Percentiles rank a stretch among this genome's conserved stretches.
Evolutionary conservation across 1,140 invertebrate species (phyloP).

Genomic region (Drosophila kepulauana): DNA sequence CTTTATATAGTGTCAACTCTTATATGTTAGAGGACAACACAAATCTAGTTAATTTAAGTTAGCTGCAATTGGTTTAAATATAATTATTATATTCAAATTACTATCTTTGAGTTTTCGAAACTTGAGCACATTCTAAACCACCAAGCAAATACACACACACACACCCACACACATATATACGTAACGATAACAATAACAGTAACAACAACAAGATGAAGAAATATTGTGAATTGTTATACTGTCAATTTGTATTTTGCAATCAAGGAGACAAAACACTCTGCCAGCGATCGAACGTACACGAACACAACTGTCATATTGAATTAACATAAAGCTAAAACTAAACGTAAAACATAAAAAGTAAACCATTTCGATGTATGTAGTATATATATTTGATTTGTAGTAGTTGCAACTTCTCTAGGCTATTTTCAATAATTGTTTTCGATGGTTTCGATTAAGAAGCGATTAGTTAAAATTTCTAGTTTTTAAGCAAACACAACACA

Average conservation of each 20-base stretch:
- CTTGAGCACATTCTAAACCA: conserved; percentile 69
- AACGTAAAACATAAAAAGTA: conserved; percentile 36
- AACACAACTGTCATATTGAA: conserved; percentile 81
- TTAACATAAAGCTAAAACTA: conserved; percentile 46
- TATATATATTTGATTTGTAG: conserved; percentile 64
- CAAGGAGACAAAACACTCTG: conserved; percentile 49
- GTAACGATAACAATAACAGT: conserved; percentile 41
- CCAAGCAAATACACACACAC: conserved; percentile 35
- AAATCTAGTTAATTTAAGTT: conserved; percentile 74
- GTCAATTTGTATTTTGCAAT: conserved; percentile 66
- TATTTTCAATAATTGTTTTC: conserved; percentile 77
- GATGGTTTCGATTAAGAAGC: conserved; percentile 71
- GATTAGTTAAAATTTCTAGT: conserved; percentile 81
- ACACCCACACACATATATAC: conserved; percentile 33
- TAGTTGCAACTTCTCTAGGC: conserved; percentile 80
- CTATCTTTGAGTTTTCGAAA: conserved; percentile 55
- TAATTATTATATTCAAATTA: conserved; percentile 13
- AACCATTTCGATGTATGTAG: conserved; percentile 76
- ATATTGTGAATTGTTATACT: conserved; percentile 65
- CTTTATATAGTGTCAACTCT: conserved; percentile 18
- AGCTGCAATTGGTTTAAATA: conserved; percentile 69
- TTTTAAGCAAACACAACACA: conserved; percentile 58
- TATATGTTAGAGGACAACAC: conserved; percentile 22
- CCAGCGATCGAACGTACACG: conserved; percentile 75
- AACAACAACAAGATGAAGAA: neutral